Percentiles rank a stretch among this genome's conserved stretches.
Conservation (phyloP, 2,797 vertebrate species). For the Clarias laeviceps region DNA sequence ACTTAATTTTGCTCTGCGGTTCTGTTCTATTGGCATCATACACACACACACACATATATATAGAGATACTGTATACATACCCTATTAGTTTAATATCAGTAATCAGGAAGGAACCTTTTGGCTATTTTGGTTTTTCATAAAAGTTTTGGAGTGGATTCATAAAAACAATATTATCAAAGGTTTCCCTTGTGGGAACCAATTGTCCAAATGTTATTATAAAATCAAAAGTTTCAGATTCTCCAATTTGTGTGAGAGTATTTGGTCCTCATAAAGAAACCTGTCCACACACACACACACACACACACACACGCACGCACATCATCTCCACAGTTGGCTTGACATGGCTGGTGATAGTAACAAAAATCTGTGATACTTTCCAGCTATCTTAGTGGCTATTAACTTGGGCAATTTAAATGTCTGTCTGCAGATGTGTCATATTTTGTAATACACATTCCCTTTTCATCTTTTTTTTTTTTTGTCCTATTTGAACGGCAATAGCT, state of each 20-base stretch:
- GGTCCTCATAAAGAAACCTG: neutral
- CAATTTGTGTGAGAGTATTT: neutral
- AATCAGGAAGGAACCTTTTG: too few relatives aligned
- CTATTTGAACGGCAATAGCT: neutral
- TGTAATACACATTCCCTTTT: neutral
- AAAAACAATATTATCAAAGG: neutral
- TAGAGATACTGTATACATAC: too few relatives aligned
- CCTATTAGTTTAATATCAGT: too few relatives aligned
- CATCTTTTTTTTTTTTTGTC: neutral
- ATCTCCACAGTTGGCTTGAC: neutral
- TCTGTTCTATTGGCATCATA: too few relatives aligned
- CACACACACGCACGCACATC: neutral
- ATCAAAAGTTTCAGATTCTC: neutral
- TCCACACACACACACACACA: neutral
- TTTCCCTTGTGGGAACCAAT: neutral
- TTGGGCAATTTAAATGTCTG: neutral
- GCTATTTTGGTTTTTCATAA: neutral
- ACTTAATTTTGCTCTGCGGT: too few relatives aligned
- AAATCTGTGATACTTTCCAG: neutral
- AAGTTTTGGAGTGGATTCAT: neutral
- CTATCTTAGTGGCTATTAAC: neutral
- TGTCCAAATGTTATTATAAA: neutral
- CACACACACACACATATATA: neutral
- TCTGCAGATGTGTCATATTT: neutral
- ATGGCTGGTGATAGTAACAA: neutral